phyloP scores from a whole-genome alignment of 2,888 invertebrate genomes.

The Archaeoteleia sp. region DNA sequence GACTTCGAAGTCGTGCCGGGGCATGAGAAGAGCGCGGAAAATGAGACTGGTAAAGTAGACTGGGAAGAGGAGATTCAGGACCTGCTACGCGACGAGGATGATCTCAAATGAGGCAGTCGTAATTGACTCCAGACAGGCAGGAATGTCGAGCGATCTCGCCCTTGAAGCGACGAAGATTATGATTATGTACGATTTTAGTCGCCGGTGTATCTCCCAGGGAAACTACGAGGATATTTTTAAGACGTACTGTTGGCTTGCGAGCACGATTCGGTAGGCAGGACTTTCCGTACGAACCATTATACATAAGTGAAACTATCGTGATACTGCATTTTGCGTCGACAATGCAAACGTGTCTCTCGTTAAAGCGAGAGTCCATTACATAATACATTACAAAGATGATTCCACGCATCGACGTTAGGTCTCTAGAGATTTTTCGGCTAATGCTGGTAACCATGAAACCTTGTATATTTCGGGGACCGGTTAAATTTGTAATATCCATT shows the following conservation, averaged over 20 bases:
- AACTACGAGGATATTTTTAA: too few relatives aligned
- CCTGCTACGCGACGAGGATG: constrained; percentile 79
- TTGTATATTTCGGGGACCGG: too few relatives aligned
- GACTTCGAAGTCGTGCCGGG: constrained; percentile 93
- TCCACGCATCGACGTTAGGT: too few relatives aligned
- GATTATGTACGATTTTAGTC: too few relatives aligned
- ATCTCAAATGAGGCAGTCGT: constrained; percentile 76
- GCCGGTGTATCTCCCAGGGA: too few relatives aligned
- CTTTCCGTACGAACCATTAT: too few relatives aligned
- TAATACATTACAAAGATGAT: neutral
- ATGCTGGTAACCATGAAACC: too few relatives aligned
- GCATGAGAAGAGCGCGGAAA: constrained; percentile 54
- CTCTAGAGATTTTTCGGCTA: too few relatives aligned
- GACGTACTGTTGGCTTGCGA: too few relatives aligned
- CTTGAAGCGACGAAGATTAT: constrained; percentile 2
- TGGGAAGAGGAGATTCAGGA: constrained; percentile 85
- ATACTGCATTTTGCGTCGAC: constrained; percentile 11
- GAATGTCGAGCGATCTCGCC: neutral
- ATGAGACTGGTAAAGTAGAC: constrained; percentile 75
- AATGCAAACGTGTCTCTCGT: constrained; percentile 25
- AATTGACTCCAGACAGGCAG: constrained; percentile 6
- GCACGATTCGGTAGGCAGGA: too few relatives aligned
- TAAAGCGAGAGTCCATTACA: constrained; percentile 14
- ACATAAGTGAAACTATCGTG: constrained; percentile 7
- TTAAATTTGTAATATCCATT: too few relatives aligned